Evolutionary conservation across 2,888 invertebrate species (phyloP), one percentile per base, ranked within the genome.

Genomic region (Drosophila macrospina): DNA sequence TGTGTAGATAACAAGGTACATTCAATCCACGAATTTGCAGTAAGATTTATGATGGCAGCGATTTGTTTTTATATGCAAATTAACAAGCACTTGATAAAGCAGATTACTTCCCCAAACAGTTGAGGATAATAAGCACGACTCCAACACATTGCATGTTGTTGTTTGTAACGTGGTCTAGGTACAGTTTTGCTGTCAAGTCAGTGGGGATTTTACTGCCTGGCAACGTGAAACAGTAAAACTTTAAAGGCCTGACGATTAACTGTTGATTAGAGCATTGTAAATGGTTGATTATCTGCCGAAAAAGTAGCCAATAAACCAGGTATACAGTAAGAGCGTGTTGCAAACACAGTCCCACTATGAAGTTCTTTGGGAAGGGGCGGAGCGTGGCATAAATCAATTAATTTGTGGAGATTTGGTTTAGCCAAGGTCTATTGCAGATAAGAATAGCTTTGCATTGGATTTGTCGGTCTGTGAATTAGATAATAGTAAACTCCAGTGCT

Each of bases 321-420:
- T 16, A 26, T 39, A n/a, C n/a, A n/a, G n/a, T n/a, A n/a, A n/a
- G n/a, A n/a, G n/a, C n/a, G n/a, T n/a, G n/a, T n/a, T n/a, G n/a
- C n/a, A n/a, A 11, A 39, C 2, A 26, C 51, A 24, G 39, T n/a
- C n/a, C n/a, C n/a, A 59, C 30, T 42, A 55, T 30, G 50, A 30
- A 54, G n/a, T 20, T 24, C 42, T 26, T 15, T 34, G 13, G 28
- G 30, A 48, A 51, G 30, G 39, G 41, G n/a, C n/a, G n/a, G n/a
- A n/a, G n/a, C n/a, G n/a, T 50, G 56, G 39, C 20, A 55, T 66
- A 77, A 81, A 77, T 81, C 71, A 85, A 82, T 74, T 82, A 74
- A 69, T 56, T 72, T 52, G 59, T 28, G 41, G 59, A 69, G 75
- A 76, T 76, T 76, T 69, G 48, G 48, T 41, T 45, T 55, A 47